Base-by-base conservation (phyloP, 1,140 invertebrate species). In the Aphelenchoides besseyi region DNA sequence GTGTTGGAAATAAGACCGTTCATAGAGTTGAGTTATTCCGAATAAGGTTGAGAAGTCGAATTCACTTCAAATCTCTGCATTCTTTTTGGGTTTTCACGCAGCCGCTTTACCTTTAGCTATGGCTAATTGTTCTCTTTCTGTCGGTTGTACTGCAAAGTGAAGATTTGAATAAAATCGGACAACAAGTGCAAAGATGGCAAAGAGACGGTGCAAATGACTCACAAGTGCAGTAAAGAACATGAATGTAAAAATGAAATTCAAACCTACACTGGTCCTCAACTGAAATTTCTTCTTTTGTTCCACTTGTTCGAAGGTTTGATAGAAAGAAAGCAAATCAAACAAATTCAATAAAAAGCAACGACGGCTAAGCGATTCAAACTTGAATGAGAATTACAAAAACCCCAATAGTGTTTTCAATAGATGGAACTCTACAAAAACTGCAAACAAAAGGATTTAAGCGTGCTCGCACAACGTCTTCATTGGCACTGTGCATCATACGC, bases 181-280 rank as follows among this genome's bases (percentile, higher is more conserved):
- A 48, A 48, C 41, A 23, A 48, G 23, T 23, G 41, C n/a, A n/a
- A n/a, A n/a, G n/a, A n/a, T n/a, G n/a, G n/a, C n/a, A 48, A 48
- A 48, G 41, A 12, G 41, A 48, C 41, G 41, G 41, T 48, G 41
- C 41, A 48, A 48, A 48, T 12, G 41, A 12, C 41, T 16, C 41
- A 48, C 41, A 23, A 48, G 41, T 12, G 41, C 23, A 23, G 41
- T 48, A 23, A 23, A 12, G 41, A 23, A 23, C 64, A 36, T 35
- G 29, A 69, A 32, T 2, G 28, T n/a, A 62, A 12, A 28, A 9
- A 12, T 23, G 59, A 5, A 28, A 67, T 55, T 52, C 61, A 35
- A 71, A 67, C 64, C 30, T 26, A 67, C 18, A 67, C 18, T 53
- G n/a, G 29, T n/a, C n/a, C n/a, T 57, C 32, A 67, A 67, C 64